Conservation (phyloP, 2,113 vertebrate species). For the Sterrhoptilus dennistouni region DNA sequence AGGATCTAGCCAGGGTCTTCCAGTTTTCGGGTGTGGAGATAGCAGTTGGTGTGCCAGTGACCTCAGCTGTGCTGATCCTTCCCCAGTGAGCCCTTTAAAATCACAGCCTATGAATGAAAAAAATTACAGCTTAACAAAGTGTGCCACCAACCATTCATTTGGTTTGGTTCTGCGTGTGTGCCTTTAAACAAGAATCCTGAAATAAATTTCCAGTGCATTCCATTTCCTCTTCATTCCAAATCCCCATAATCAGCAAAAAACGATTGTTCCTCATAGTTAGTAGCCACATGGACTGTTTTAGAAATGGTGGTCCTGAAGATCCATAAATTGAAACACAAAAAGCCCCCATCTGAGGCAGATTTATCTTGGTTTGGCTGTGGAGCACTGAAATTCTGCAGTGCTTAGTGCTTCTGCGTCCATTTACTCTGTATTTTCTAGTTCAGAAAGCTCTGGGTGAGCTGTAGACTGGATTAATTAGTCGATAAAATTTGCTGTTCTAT, state of each 20-base stretch:
- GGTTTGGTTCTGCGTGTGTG: neutral
- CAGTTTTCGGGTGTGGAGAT: neutral
- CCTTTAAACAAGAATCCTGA: neutral
- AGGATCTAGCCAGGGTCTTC: neutral
- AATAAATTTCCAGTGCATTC: neutral
- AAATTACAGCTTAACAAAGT: neutral
- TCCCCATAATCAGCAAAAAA: neutral
- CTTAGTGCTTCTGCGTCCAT: fast-evolving
- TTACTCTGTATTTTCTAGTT: neutral
- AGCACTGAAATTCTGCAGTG: neutral
- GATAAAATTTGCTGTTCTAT: neutral
- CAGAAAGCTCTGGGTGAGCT: neutral
- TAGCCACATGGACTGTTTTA: neutral
- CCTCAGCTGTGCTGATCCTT: neutral
- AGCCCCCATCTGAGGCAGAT: fast-evolving
- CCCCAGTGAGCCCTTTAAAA: neutral
- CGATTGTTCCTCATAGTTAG: neutral
- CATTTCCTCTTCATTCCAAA: no score
- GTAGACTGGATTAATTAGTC: neutral
- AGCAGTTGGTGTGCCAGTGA: fast-evolving
- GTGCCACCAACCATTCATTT: neutral
- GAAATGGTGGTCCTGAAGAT: neutral
- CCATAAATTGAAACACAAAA: neutral
- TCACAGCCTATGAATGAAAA: neutral
- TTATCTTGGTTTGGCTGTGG: neutral